Base-by-base conservation (phyloP, 2,113 vertebrate genomes). In the Notothenia rossii region DNA sequence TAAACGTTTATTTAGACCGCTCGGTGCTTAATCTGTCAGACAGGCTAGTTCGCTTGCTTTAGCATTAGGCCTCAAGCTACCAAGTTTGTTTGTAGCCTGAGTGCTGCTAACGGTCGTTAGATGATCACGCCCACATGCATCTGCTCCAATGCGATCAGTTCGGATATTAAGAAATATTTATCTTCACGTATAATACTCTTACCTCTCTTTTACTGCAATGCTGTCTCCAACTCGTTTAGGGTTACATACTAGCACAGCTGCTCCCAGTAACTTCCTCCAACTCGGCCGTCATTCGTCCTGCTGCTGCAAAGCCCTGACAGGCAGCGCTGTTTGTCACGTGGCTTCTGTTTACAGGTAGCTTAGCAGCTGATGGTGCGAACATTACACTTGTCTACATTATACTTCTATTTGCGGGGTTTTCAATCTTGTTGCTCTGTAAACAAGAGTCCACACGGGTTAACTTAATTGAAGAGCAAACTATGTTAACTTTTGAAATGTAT, bases 291-390 rank as follows among this genome's bases (percentile, higher is more conserved):
- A 88, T 72, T 89, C 91, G 90, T 75, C 72, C 84, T 72, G 84
- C 72, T 89, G 91, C 91, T 84, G 91, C 87, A 87, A 86, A 93
- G 74, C 82, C 61, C 82, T 78, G 83, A 88, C 79, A 69, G 79
- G 22, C 79, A 62, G 49, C 50, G 49, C 48, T 29, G 43, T n/a
- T 2, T 1, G 89, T 93, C 93, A 93, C 90, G 88, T 93, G 91
- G 82, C 20, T 90, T 83, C n/a, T 94, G 88, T 93, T 94, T 93
- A 93, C 88, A 87, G 88, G 76, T 63, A 81, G 62, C 75, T 20
- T 63, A 73, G 87, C 82, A 82, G 86, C 76, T 25, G 60, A 59
- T 9, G 3, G 43, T 36, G 1, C n/a, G 49, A n/a, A 64, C 18
- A 3, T 7, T 15, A 48, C 20, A 33, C 25, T 15, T 18, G 6